These are phyloP conservation scores for Perdix hodgsoniae DNA, from an alignment of 2,797 vertebrate species.

Conservation along the genomic window DNA sequence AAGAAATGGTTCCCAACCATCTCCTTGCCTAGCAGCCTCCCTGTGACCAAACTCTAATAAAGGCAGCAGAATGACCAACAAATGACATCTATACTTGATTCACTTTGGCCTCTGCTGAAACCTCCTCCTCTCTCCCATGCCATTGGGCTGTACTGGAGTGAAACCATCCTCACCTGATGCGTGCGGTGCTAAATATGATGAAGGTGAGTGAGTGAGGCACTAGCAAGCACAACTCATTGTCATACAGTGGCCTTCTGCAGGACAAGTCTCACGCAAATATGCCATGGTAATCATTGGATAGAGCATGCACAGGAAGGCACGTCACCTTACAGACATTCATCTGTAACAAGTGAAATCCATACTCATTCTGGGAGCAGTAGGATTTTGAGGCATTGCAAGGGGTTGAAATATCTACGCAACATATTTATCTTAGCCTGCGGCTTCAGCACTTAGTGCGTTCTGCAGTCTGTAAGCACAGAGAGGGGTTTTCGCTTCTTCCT, in stretches of 20 bases:
- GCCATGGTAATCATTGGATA: background rate
- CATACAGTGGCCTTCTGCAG: background rate
- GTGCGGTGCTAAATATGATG: slow-evolving; percentile 18
- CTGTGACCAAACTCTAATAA: background rate
- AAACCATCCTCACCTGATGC: slow-evolving; percentile 46
- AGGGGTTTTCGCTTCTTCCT: background rate
- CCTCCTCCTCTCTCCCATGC: background rate
- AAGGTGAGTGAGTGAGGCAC: slow-evolving; percentile 8
- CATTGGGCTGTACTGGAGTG: background rate
- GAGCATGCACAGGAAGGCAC: background rate
- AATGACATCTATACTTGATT: background rate
- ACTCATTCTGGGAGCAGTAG: background rate
- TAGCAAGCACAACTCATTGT: slow-evolving; percentile 5
- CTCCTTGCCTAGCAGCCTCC: background rate
- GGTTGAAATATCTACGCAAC: background rate
- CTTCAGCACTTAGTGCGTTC: background rate
- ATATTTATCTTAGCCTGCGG: background rate
- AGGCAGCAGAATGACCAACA: background rate
- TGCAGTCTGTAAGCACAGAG: background rate
- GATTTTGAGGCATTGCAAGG: background rate
- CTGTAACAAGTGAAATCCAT: background rate
- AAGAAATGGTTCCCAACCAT: background rate
- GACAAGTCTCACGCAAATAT: slow-evolving; percentile 7
- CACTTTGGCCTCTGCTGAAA: accelerated
- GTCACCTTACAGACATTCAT: background rate